Base-by-base conservation (phyloP, 2,797 vertebrate genomes). In the Strix occidentalis region DNA sequence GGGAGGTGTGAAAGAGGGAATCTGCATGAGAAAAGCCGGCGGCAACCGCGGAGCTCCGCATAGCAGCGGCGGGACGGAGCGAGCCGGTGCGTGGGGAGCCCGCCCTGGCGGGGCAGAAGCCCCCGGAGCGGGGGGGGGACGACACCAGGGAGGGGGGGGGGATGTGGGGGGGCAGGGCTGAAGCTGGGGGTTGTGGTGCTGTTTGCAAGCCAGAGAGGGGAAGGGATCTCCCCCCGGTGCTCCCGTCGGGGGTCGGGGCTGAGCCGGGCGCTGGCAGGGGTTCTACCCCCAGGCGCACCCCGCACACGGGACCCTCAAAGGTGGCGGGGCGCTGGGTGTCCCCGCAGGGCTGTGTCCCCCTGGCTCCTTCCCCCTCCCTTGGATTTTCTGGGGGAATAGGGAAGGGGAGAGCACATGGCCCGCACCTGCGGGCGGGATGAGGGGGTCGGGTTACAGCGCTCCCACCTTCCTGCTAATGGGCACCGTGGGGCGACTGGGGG, bases 1-100 rank as follows among this genome's bases (percentile, higher is more conserved):
- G 96, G 97, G 97, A 98, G 98, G 98, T 98, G 98, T 98, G 98
- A 98, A 98, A 97, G 98, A 97, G 96, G 92, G 95, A 97, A 96
- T 97, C 96, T 97, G 95, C 96, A 97, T 98, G 84, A 95, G 97
- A 98, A 96, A 97, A 97, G 96, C 94, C 75, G 75, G 93, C 90
- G 88, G 95, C 97, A 95, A 96, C 95, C 68, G 83, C 92, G 46
- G 92, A 92, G 93, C 96, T 87, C 94, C 90, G 95, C 92, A 1
- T 18, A 9, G 6, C 26, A 53, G 54, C 66, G 79, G 64, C 39
- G 85, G 87, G 95, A 93, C 84, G 16, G 78, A 88, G 91, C 54
- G 21, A 90, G 92, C 93, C 86, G 66, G 92, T 89, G 91, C 83
- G 88, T 94, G 72, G 76, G 95, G 79, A 91, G 74, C 13, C 69